A percentile compares a stretch with the other conserved stretches of the same genome.
These are phyloP conservation scores for Tinamus major DNA, from an alignment of 2,797 vertebrate genomes.

Conservation along the genomic window DNA sequence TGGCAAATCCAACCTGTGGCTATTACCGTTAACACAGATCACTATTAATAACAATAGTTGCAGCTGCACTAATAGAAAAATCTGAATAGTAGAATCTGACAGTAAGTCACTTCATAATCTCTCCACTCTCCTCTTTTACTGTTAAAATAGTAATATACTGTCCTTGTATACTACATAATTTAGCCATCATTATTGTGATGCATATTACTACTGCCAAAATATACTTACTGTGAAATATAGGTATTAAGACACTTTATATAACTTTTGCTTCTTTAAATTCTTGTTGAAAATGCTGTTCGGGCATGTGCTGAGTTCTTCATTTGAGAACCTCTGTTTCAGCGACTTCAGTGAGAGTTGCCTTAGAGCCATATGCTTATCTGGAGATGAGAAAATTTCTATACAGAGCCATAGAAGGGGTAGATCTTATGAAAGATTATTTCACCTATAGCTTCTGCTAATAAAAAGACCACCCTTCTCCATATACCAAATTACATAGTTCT, in stretches of 20 bases:
- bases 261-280: background rate
- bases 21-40: background rate
- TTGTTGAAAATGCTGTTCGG: background rate
- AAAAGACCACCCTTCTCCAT: background rate
- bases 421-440: background rate
- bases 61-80: background rate
- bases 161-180: background rate
- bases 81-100: background rate
- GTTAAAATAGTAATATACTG: background rate
- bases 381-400: background rate
- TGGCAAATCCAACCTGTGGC: background rate
- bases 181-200: background rate
- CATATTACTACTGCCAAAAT: background rate
- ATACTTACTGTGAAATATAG: background rate
- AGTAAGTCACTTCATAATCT: background rate
- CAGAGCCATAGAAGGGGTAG: background rate
- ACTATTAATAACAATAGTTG: background rate
- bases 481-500: background rate
- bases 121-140: background rate
- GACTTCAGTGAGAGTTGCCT: background rate
- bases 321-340: background rate
- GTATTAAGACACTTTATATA: background rate
- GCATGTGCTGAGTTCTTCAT: background rate
- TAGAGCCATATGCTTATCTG: background rate
- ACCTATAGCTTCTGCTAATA: background rate